These are phyloP conservation scores for pig (Sus scrofa) DNA, from an alignment of 2,113 vertebrate genomes.

Conservation along the genomic window T2T-Sscrofa CM000814.6:3972001-3972500, in stretches of 20 bases:
- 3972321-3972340: fast-evolving
- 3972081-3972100: too few species aligned
- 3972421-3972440: background rate
- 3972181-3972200: too few species aligned
- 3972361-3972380: background rate
- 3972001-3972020: background rate
- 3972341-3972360: fast-evolving
- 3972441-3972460: background rate
- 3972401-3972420: background rate
- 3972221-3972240: background rate
- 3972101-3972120: too few species aligned
- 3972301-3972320: fast-evolving
- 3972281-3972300: background rate
- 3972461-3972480: fast-evolving
- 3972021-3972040: background rate
- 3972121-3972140: too few species aligned
- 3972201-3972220: background rate
- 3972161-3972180: too few species aligned
- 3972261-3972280: background rate
- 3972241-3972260: fast-evolving
- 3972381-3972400: background rate
- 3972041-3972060: too few species aligned
- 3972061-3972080: too few species aligned
- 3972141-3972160: too few species aligned
- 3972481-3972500: background rate